phyloP scores from a whole-genome alignment of 2,797 vertebrate species.

The Rachycentron canadum region DNA sequence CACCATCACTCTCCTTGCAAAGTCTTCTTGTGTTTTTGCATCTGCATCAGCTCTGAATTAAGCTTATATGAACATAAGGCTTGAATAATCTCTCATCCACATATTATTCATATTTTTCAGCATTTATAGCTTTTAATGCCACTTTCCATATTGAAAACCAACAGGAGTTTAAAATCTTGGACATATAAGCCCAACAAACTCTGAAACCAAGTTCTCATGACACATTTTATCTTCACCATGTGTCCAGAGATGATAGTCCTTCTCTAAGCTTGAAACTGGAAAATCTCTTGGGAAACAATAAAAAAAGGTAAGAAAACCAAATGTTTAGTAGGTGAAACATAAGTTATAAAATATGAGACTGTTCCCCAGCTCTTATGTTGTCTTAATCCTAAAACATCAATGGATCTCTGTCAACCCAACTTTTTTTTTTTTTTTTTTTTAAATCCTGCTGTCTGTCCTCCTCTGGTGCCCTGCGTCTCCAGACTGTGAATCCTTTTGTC shows the following conservation, averaged over 20 bases:
- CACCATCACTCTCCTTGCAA: conserved; percentile 39
- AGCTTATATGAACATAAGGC: neutral
- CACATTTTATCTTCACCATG: no score
- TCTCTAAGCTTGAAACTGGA: no score
- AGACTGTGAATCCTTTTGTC: conserved; percentile 73
- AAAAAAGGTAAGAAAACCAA: neutral
- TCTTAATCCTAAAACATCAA: conserved; percentile 30
- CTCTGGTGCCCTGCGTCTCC: conserved; percentile 51
- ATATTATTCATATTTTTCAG: neutral
- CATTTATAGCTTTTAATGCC: neutral
- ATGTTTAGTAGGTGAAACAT: conserved; percentile 5
- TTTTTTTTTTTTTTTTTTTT: conserved; percentile 11
- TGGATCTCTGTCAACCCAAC: conserved; percentile 39
- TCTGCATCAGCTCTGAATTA: conserved; percentile 19
- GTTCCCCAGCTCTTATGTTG: conserved; percentile 6
- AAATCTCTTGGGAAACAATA: no score
- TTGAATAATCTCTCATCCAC: neutral
- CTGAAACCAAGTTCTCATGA: conserved; percentile 23
- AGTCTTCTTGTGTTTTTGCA: conserved; percentile 17
- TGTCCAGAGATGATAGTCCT: no score
- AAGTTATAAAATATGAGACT: neutral
- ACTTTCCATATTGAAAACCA: conserved; percentile 17
- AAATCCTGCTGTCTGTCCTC: conserved; percentile 35
- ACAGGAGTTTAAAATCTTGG: conserved; percentile 14
- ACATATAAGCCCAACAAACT: neutral